Percentiles rank a stretch among this genome's conserved stretches.
These are phyloP conservation scores for Microcebus ravelobensis DNA, from an alignment of 2,113 vertebrate species.

Conservation along the genomic window DNA sequence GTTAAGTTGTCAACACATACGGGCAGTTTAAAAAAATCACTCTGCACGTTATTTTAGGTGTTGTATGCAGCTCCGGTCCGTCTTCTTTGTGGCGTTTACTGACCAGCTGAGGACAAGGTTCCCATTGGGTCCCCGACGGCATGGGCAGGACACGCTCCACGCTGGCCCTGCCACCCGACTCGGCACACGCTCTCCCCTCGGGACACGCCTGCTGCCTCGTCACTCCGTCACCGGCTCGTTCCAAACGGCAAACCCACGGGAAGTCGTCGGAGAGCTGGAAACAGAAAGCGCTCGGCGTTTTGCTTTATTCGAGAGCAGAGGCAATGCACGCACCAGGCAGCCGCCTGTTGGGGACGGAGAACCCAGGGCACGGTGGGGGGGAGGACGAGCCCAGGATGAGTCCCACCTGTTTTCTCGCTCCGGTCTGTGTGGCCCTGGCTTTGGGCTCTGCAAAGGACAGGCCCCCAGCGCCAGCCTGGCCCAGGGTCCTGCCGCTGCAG, in stretches of 20 bases:
- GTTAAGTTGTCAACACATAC: background rate
- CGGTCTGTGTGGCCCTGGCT: too few relatives aligned
- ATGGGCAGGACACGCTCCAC: rapidly evolving
- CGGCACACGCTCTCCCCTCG: rapidly evolving
- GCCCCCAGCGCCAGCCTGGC: too few relatives aligned
- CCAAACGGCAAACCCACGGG: background rate
- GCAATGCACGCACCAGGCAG: background rate
- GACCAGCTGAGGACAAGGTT: too few relatives aligned
- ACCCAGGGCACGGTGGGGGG: background rate
- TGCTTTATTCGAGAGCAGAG: background rate
- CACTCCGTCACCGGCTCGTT: rapidly evolving
- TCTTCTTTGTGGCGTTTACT: too few relatives aligned
- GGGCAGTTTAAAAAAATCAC: background rate
- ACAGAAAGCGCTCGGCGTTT: background rate
- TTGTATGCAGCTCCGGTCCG: rapidly evolving
- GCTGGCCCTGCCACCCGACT: rapidly evolving
- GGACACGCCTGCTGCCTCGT: rapidly evolving
- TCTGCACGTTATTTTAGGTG: background rate
- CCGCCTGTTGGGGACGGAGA: background rate
- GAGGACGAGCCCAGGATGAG: too few relatives aligned
- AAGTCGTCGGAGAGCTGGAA: rapidly evolving
- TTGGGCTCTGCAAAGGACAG: too few relatives aligned
- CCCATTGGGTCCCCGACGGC: rapidly evolving
- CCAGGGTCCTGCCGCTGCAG: too few relatives aligned
- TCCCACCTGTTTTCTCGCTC: too few relatives aligned